phyloP scores from a whole-genome alignment of 2,797 vertebrate species.

The Sebastes elongatus region DNA sequence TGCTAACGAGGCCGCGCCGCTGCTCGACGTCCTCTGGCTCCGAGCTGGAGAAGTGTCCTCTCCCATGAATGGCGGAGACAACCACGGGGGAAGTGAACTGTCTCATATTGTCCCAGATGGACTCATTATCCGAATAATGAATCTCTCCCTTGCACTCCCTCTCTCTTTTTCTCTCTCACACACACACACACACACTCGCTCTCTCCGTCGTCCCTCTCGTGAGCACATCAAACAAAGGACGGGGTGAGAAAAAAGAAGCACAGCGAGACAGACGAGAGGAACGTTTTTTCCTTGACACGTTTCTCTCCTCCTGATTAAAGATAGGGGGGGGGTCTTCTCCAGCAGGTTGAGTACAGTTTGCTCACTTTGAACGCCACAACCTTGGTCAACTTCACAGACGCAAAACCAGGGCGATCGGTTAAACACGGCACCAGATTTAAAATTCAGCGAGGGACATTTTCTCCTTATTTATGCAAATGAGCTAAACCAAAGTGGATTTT shows the following conservation, averaged over 20 bases:
- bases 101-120: slow-evolving; percentile 70
- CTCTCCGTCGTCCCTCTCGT: slow-evolving; percentile 36
- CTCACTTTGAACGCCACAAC: slow-evolving; percentile 31
- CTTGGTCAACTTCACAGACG: slow-evolving; percentile 23
- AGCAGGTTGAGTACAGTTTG: slow-evolving; percentile 32
- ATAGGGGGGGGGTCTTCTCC: slow-evolving; percentile 4
- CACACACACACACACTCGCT: neutral
- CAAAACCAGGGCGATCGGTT: neutral
- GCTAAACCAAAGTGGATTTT: slow-evolving; percentile 11
- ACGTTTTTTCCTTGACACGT: slow-evolving; percentile 37
- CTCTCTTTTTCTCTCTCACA: neutral
- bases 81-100: slow-evolving; percentile 65
- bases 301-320: slow-evolving; percentile 48
- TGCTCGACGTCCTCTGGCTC: slow-evolving; percentile 41
- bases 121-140: slow-evolving; percentile 75
- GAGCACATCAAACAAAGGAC: slow-evolving; percentile 65
- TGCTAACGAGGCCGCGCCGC: slow-evolving; percentile 39
- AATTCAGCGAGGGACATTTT: slow-evolving; percentile 3
- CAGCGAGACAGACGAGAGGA: neutral
- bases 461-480: slow-evolving; percentile 34
- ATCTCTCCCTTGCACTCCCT: slow-evolving; percentile 27
- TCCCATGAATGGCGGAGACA: slow-evolving; percentile 44
- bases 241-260: neutral
- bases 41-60: slow-evolving; percentile 47
- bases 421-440: slow-evolving; percentile 6